Evolutionary conservation across 1,140 invertebrate genomes (phyloP).

Genomic region (Drosophila orena): DNA sequence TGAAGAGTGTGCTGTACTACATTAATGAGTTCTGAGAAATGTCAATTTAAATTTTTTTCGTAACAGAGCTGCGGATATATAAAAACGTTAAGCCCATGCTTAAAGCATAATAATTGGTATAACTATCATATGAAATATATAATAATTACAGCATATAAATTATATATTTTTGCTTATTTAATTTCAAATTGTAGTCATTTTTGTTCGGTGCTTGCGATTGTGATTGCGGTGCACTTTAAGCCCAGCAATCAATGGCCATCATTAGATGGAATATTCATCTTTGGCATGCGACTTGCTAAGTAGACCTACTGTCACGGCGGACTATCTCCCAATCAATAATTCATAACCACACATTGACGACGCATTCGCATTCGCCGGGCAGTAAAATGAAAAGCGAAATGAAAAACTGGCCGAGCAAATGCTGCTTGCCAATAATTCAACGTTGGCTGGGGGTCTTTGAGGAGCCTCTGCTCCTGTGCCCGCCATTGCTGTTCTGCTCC

Average conservation of each 20-base stretch:
- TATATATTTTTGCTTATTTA: neutral
- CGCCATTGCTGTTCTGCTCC: conserved; percentile 13
- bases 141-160: too few relatives aligned
- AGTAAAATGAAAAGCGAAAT: conserved; percentile 77
- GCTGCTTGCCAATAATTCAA: conserved; percentile 60
- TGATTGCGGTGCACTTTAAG: conserved; percentile 20
- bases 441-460: conserved; percentile 21
- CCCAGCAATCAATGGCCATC: conserved; percentile 29
- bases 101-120: too few relatives aligned
- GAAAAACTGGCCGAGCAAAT: conserved; percentile 53
- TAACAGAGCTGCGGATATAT: too few relatives aligned
- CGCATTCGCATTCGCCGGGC: conserved; percentile 49
- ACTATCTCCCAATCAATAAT: conserved; percentile 74
- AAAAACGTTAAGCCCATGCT: too few relatives aligned
- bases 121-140: too few relatives aligned
- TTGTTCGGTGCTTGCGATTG: neutral
- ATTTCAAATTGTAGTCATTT: too few relatives aligned
- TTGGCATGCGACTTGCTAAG: conserved; percentile 35
- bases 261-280: conserved; percentile 40
- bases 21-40: too few relatives aligned
- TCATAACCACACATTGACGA: conserved; percentile 77
- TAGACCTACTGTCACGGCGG: conserved; percentile 41
- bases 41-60: too few relatives aligned
- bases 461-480: neutral
- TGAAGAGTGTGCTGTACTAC: too few relatives aligned